Base-by-base conservation (phyloP, 2,888 invertebrate species). In the Plutella xylostella region DNA sequence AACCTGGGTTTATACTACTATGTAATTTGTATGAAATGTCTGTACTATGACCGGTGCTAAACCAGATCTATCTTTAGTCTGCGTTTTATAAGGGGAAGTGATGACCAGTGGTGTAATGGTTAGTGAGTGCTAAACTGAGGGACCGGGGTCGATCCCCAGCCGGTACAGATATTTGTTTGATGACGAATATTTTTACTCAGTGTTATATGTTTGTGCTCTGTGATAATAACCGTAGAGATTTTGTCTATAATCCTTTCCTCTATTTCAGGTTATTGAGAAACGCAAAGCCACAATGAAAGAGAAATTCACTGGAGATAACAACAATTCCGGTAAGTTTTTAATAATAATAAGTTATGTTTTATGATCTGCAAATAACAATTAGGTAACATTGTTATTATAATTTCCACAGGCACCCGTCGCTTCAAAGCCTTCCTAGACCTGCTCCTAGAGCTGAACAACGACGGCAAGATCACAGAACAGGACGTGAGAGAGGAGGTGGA, bases 401-500 rank as follows among this genome's bases (percentile, higher is more conserved):
- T 11, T 19, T 19, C 5, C 37, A 14, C 22, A 39, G 25, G n/a
- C n/a, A n/a, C 15, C 7, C 25, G 39, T 15, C 59, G 49, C 46
- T 71, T 68, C 46, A 77, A 75, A 59, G 72, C 78, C 1, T 83
- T 85, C 51, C 56, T 85, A 52, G 84, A 86, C 45, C 58, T 79
- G 3, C 56, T 86, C 1, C 60, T 86, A 44, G 75, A 84, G 46
- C 55, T 77, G 11, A 60, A 68, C 15, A 63, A 65, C 19, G 71
- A 72, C 6, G 60, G 58, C 2, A 58, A 52, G 1, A 63, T 84
- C 2, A 74, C 78, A 1, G 73, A 84, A 47, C 54, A 71, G 39
- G 78, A 86, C 45, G 57, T 86, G 1, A 61, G 73, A 43, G 78
- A 86, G 49, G 82, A 86, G 58, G 79, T 86, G 1, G 75, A 82